A percentile compares a stretch with the other conserved stretches of the same genome.
Evolutionary conservation across 2,113 vertebrate species (phyloP).

Genomic region (Podilymbus podiceps): DNA sequence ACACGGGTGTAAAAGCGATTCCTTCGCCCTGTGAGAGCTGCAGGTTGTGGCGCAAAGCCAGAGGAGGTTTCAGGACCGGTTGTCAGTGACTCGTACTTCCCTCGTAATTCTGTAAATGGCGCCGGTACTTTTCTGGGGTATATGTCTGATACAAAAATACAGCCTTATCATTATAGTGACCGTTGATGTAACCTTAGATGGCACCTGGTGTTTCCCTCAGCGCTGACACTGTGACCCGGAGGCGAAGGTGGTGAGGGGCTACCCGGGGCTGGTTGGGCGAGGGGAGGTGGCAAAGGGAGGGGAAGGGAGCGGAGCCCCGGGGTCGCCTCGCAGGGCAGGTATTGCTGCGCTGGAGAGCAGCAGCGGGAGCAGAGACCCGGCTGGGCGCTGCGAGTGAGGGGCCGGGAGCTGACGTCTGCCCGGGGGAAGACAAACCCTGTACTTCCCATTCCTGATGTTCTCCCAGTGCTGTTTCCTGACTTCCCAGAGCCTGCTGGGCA

Average conservation of each 20-base stretch:
- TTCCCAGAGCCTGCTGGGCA: background rate
- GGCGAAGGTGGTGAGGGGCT: background rate
- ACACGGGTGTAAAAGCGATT: background rate
- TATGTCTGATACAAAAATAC: background rate
- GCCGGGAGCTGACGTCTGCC: background rate
- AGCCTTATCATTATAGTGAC: background rate
- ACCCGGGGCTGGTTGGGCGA: background rate
- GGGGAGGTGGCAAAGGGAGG: background rate
- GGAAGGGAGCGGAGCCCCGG: background rate
- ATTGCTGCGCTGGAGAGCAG: background rate
- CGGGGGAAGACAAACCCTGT: background rate
- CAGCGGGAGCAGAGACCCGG: background rate
- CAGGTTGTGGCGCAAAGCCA: too few relatives aligned
- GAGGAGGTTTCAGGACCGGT: background rate
- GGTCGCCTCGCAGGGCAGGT: background rate
- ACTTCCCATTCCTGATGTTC: background rate
- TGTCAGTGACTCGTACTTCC: fast-evolving
- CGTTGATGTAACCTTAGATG: background rate
- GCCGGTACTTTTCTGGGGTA: background rate
- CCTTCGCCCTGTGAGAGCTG: background rate
- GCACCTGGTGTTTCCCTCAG: background rate
- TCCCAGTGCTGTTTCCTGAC: background rate
- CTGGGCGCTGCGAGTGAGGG: too few relatives aligned
- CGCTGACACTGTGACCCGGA: background rate
- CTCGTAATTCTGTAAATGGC: background rate